Conservation (phyloP, 2,888 invertebrate species). For the Dryocosmus kuriphilus region DNA sequence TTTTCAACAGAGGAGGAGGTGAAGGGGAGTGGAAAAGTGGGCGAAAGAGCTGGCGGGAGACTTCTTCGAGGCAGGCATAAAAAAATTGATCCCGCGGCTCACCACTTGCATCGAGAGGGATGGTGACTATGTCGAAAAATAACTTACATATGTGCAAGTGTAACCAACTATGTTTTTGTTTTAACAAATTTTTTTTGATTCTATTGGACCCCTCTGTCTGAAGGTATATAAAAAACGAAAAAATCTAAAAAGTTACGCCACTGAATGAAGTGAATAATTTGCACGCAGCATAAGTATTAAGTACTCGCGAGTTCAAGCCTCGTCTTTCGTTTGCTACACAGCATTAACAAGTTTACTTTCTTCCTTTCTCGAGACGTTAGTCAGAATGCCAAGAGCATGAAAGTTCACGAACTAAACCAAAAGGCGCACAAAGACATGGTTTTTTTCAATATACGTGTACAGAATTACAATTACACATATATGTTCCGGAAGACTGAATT, state of each 20-base stretch:
- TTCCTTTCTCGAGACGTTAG: conserved; percentile 5
- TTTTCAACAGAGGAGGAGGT: too few relatives aligned
- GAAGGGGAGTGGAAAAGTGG: too few relatives aligned
- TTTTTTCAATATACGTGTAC: conserved; percentile 22
- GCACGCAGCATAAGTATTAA: background rate
- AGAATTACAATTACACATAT: background rate
- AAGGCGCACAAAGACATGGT: background rate
- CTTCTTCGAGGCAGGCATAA: too few relatives aligned
- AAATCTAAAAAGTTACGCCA: background rate
- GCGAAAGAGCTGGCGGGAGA: too few relatives aligned
- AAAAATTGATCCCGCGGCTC: too few relatives aligned
- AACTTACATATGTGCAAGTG: too few relatives aligned
- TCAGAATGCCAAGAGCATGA: conserved; percentile 14
- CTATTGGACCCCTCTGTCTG: too few relatives aligned
- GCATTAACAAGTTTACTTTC: conserved; percentile 24
- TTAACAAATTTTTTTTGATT: too few relatives aligned
- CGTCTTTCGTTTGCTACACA: background rate
- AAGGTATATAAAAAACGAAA: too few relatives aligned
- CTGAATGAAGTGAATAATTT: background rate
- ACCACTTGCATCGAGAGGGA: too few relatives aligned
- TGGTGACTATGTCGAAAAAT: too few relatives aligned
- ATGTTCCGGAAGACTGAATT: conserved; percentile 16
- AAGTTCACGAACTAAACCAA: conserved; percentile 16
- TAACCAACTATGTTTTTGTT: too few relatives aligned
- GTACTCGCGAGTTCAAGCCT: conserved; percentile 2